Evolutionary conservation across 1,140 invertebrate genomes (phyloP).

Genomic region (Platyura marginata): DNA sequence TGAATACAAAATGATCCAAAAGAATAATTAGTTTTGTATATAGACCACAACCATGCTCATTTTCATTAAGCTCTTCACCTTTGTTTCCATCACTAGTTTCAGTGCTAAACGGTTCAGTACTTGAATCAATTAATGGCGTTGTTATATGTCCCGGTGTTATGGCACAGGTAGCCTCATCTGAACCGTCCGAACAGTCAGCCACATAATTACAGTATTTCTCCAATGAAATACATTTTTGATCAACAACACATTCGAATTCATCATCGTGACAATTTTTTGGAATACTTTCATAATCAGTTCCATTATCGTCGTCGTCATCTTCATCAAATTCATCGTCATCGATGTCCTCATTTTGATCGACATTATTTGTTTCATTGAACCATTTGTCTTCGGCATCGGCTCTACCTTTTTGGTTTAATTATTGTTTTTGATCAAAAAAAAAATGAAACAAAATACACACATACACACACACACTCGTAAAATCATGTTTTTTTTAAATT

Average conservation of each 20-base stretch:
- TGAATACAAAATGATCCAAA: too few species aligned
- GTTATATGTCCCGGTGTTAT: background rate
- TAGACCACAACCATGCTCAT: too few species aligned
- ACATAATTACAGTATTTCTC: conserved; percentile 15
- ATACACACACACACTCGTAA: too few species aligned
- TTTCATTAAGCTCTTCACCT: too few species aligned
- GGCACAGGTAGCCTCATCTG: conserved; percentile 21
- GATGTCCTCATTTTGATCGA: background rate
- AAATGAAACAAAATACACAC: too few species aligned
- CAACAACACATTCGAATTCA: conserved; percentile 16
- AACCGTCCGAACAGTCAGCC: conserved; percentile 24
- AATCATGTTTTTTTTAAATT: too few species aligned
- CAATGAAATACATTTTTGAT: conserved; percentile 23
- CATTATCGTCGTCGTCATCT: background rate
- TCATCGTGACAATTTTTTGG: conserved; percentile 6
- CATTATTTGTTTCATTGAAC: background rate
- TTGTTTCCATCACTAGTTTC: too few species aligned
- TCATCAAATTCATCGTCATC: background rate
- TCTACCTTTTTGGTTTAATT: background rate
- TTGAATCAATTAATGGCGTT: too few species aligned
- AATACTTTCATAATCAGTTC: background rate
- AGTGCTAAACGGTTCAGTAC: too few species aligned
- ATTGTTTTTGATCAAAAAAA: too few species aligned
- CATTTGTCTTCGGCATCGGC: background rate
- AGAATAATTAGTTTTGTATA: too few species aligned